Base-by-base conservation (phyloP, 2,113 vertebrate species). In the Aleadryas rufinucha region DNA sequence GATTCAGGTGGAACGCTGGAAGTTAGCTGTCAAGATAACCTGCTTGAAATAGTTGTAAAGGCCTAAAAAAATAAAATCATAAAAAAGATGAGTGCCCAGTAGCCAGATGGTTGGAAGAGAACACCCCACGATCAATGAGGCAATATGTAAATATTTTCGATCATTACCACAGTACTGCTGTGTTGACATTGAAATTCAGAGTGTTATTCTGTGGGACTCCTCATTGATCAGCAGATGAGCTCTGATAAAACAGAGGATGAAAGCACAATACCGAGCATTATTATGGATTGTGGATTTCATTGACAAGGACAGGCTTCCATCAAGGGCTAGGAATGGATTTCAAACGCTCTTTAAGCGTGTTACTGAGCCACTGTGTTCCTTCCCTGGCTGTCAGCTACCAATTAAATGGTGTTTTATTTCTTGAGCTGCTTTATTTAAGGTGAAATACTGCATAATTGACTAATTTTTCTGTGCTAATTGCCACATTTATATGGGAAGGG, bases 51-150 rank as follows among this genome's bases (percentile, higher is more conserved):
- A 35, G 37, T 90, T 93, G 59, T 75, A 53, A 95, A 92, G 63
- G 56, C 85, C 91, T 95, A 63, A 89, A 94, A 83, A 93, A 78
- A 69, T 14, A 61, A 63, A 60, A 50, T 37, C 49, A 77, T 63
- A 53, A 60, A 72, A 66, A 91, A 85, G 44, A 39, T 3, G 18
- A 57, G 23, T 94, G 89, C 96, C 97, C 70, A 88, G 88, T 83
- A 96, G 95, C 93, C 97, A 98, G 97, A 97, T 97, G 97, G 98
- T 95, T 96, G 79, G 84, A 93, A 97, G 76, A 95, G 82, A 97
- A 91, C 94, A 91, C 96, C 89, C 91, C 84, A 88, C 84, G 83
- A 66, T 97, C 95, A 79, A 84, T 92, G 94, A 97, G 80, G 71
- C 27, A 92, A 94, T 81, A 78, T 96, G 95, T 97, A 98, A 98